Base-by-base conservation (phyloP, 2,797 vertebrate genomes). In the Glyptemys insculpta region DNA sequence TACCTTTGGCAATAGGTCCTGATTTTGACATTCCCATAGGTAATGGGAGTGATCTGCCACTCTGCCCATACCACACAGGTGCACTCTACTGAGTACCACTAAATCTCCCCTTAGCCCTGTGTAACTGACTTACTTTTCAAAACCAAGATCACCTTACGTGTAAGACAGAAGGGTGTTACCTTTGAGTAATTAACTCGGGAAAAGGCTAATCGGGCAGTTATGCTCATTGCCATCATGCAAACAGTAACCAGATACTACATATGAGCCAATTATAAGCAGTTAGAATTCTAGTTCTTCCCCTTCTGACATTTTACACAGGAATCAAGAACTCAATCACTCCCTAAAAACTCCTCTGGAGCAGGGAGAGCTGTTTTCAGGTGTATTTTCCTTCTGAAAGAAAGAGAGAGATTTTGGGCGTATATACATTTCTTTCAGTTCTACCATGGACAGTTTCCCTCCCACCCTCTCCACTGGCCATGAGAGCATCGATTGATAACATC, bases 281-380 rank as follows among this genome's bases (percentile, higher is more conserved):
- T 25, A 29, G 44, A 80, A 87, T 84, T 80, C 14, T 50, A 50
- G 41, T 27, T 87, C 1, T 85, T 76, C 72, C 59, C 50, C 74
- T 90, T 90, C 10, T 47, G 72, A 95, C 88, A 94, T 65, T 72
- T 59, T 50, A 83, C n/a, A 52, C 21, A 88, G 41, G 1, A 27
- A 90, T 79, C 44, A 86, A 87, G 23, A 94, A 47, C 12, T 80
- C 62, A 72, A 3, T 37, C 65, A 72, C n/a, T 41, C n/a, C 65
- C n/a, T 72, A 72, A 72, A 65, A 72, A 41, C 37, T 19, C 18
- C n/a, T 68, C n/a, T 68, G 65, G 18, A 68, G n/a, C 65, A 11
- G 10, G 27, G 11, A 62, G 15, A 91, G 27, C 14, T 80, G 31
- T 87, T 68, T 86, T 52, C 81, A 81, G 11, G 44, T 7, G 3